Base-by-base conservation (phyloP, 2,888 invertebrate species). In the Phortica magna region DNA sequence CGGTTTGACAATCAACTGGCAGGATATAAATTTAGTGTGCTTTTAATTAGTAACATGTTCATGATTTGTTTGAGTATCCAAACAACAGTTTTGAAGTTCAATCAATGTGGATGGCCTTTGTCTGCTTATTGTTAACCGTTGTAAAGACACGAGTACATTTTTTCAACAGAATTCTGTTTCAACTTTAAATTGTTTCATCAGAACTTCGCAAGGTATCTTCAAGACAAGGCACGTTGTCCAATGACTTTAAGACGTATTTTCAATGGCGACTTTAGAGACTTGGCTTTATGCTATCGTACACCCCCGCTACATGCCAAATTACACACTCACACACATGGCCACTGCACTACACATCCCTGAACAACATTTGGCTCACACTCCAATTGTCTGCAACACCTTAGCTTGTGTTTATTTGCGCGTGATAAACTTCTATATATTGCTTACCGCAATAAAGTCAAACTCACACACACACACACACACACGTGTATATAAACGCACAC, bases 401-500 rank as follows among this genome's bases (percentile, higher is more conserved):
- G 4, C 10, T 48, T 61, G 19, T 81, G 78, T 82, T 84, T 84
- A 84, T 80, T 78, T 55, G 83, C 79, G 87, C 87, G 87, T 85
- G 84, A 79, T 84, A 86, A 79, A 84, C 82, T 80, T 82, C 83
- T 83, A 83, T 86, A 87, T 86, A 86, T 83, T 85, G 84, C 85
- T 85, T 87, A 53, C 53, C 70, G 53, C 70, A 85, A 85, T 85
- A 85, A 87, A 85, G 86, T 87, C 86, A 84, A 83, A 84, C 70
- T 53, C 70, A 53, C 70, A 53, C 53, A 22, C 67, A 42, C 17
- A 65, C 39, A 31, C 3, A 19, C 64, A 42, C 17, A 65, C 39
- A 31, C 3, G 22, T 39, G 22, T 12, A 53, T 64, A 31, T 22
- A 59, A 14, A 19, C 64, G 39, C 64, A 31, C 14, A 64, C 31